phyloP scores from a whole-genome alignment of 2,888 invertebrate species.

The Trichopria drosophilae region DNA sequence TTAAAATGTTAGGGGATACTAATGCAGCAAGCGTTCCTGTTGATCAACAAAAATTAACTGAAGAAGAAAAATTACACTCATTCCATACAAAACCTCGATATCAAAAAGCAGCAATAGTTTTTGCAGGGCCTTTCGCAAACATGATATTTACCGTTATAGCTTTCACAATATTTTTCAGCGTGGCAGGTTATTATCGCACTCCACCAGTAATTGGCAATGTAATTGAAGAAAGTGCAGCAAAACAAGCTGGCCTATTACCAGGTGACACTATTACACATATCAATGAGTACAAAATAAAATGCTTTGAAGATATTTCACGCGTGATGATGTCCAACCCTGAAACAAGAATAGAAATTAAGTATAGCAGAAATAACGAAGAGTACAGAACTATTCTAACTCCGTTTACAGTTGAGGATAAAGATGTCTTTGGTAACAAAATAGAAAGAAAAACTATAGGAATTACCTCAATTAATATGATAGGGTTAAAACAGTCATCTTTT shows the following conservation, averaged over 20 bases:
- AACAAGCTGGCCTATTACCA: conserved; percentile 16
- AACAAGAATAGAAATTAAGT: conserved; percentile 19
- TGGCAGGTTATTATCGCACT: conserved; percentile 18
- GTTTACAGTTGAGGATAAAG: conserved; percentile 14
- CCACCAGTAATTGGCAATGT: conserved; percentile 16
- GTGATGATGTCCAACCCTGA: conserved; percentile 17
- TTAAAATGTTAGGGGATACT: conserved; percentile 21
- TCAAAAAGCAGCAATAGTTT: conserved; percentile 23
- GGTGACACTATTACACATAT: conserved; percentile 25
- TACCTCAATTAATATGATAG: conserved; percentile 16
- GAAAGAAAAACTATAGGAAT: conserved; percentile 21
- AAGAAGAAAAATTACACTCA: conserved; percentile 19
- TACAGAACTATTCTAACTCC: conserved; percentile 13
- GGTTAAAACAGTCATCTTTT: conserved; percentile 11
- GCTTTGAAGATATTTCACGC: conserved; percentile 20
- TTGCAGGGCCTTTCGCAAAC: conserved; percentile 21
- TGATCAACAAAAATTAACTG: conserved; percentile 16
- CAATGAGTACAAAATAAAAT: conserved; percentile 19
- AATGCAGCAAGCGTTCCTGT: conserved; percentile 22
- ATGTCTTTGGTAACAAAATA: conserved; percentile 19
- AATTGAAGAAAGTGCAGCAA: conserved; percentile 17
- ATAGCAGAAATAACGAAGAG: conserved; percentile 20
- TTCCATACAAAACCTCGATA: conserved; percentile 20
- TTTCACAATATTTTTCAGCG: conserved; percentile 24
- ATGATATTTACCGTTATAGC: conserved; percentile 18